phyloP scores from a whole-genome alignment of 2,797 vertebrate genomes.

The Delichon dasypus region DNA sequence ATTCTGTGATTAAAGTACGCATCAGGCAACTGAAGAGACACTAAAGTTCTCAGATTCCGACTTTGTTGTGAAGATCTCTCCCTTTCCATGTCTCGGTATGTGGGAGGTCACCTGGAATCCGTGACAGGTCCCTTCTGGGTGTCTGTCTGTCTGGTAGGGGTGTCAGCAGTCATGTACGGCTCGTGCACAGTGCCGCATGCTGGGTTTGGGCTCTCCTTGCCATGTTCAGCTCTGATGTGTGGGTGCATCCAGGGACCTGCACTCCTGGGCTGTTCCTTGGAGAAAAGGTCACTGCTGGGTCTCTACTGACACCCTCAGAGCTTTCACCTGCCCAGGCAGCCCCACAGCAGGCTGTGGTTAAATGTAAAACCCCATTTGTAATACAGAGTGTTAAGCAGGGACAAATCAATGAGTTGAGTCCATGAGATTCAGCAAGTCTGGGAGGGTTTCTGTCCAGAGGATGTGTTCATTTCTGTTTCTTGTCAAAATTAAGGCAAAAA shows the following conservation, averaged over 20 bases:
- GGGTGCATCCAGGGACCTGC: background rate
- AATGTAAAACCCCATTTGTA: rapidly evolving
- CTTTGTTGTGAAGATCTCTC: background rate
- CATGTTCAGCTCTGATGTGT: background rate
- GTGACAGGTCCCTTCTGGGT: rapidly evolving
- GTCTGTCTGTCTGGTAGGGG: background rate
- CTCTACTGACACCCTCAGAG: background rate
- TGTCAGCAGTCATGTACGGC: rapidly evolving
- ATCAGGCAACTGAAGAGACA: background rate
- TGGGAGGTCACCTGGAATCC: background rate
- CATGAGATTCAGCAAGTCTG: background rate
- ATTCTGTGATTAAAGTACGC: background rate
- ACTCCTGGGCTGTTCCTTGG: background rate
- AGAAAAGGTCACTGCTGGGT: background rate
- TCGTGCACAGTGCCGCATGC: rapidly evolving
- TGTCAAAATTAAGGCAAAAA: background rate
- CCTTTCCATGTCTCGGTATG: background rate
- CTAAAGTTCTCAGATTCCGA: background rate
- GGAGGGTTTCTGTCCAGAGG: background rate
- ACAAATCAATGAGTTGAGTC: background rate
- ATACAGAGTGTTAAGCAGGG: background rate
- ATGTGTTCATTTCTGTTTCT: background rate
- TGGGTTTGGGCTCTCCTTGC: background rate
- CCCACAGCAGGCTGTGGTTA: too few relatives aligned
- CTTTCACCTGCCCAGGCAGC: background rate